Evolutionary conservation across 2,888 invertebrate species (phyloP), one percentile per base, ranked within the genome.

Genomic region (Pammene aurita): DNA sequence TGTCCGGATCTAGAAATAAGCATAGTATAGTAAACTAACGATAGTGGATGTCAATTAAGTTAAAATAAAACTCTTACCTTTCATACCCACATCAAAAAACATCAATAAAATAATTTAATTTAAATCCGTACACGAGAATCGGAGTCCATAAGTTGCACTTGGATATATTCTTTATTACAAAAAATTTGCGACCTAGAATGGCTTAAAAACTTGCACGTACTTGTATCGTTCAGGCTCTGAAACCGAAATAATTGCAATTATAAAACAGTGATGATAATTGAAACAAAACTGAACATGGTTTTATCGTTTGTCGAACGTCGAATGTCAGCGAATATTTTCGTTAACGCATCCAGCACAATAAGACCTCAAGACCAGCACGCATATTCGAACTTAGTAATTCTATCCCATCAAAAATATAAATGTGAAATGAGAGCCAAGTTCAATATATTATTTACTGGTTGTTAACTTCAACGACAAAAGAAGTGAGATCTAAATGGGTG

Each of bases 251-350:
- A 42, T 42, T 42, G 57, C 57, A 44, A 57, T 57, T 42, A 42
- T 57, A 42, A 18, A 57, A n/a, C 42, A 42, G 57, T 42, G 57
- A 57, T 7, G 18, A 42, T 42, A 42, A 57, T 13, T 57, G 18
- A 18, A 57, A n/a, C 42, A 57, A 54, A 52, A 57, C 18, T 44
- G 57, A 11, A 26, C n/a, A 56, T 42, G 41, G 34, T 13, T 34
- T 0, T 11, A 52, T 52, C 7, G 2, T n/a, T n/a, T n/a, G n/a
- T n/a, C n/a, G n/a, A n/a, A n/a, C n/a, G n/a, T n/a, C 26, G 34
- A n/a, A 34, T 9, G 13, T 11, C 4, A 13, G 7, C 52, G 52
- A n/a, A 34, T 34, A 52, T 13, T 50, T 18, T 16, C 10, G n/a
- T 16, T 18, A 50, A 2, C 2, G 4, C 18, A 0, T 18, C 50